phyloP scores from a whole-genome alignment of 2,888 invertebrate species.

The Aromia moschata region DNA sequence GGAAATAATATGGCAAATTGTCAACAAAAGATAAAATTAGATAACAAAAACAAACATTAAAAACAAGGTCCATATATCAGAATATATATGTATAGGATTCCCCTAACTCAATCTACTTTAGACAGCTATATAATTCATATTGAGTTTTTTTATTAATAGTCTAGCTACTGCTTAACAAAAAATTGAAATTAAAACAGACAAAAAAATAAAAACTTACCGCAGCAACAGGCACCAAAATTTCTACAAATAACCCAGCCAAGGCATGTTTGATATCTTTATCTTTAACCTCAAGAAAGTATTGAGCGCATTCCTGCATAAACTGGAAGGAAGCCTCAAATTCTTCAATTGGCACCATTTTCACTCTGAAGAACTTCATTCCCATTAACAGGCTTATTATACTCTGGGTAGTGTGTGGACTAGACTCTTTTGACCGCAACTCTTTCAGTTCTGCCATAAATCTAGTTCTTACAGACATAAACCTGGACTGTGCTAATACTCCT shows the following conservation, averaged over 20 bases:
- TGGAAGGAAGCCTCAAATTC: constrained; percentile 99
- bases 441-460: constrained; percentile 93
- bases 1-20: too few relatives aligned
- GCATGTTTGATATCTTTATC: constrained; percentile 99
- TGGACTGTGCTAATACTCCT: constrained; percentile 92
- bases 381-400: constrained; percentile 96
- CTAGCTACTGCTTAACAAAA: too few relatives aligned
- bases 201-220: too few relatives aligned
- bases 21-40: too few relatives aligned
- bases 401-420: constrained; percentile 89
- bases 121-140: too few relatives aligned
- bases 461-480: constrained; percentile 92
- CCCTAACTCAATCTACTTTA: too few relatives aligned
- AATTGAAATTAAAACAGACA: too few relatives aligned
- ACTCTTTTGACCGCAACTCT: constrained; percentile 82
- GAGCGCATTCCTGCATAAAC: constrained; percentile 98
- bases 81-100: too few relatives aligned
- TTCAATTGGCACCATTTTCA: constrained; percentile 98
- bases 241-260: constrained; percentile 96
- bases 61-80: too few relatives aligned
- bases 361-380: constrained; percentile 99
- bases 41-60: too few relatives aligned
- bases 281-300: constrained; percentile 97
- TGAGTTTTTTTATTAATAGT: too few relatives aligned
- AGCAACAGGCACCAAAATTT: constrained; percentile 97